Conservation (phyloP, 2,888 invertebrate genomes). For the Pristionchus exspectatus region DNA sequence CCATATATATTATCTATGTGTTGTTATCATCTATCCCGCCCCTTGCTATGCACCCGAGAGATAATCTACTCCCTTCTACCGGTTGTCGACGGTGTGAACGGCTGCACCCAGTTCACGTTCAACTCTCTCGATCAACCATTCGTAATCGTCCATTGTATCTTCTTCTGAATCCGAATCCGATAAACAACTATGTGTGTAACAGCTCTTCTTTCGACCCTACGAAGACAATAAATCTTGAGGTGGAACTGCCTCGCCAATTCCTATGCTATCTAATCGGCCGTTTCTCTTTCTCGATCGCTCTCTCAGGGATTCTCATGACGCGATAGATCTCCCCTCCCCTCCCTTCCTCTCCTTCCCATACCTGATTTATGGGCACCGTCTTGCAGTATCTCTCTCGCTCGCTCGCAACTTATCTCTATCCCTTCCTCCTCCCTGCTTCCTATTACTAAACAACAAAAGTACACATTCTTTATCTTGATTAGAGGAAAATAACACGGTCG, state of each 20-base stretch:
- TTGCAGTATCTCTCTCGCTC: neutral
- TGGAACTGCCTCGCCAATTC: constrained; percentile 14
- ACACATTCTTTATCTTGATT: constrained; percentile 29
- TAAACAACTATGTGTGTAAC: constrained; percentile 49
- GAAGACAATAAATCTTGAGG: constrained; percentile 25
- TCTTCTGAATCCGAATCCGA: constrained; percentile 7
- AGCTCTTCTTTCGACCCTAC: neutral
- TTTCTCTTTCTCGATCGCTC: neutral
- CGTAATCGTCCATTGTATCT: neutral
- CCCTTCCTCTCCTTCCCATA: neutral
- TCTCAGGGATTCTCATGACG: constrained; percentile 13
- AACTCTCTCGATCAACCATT: neutral
- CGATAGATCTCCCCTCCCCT: no score
- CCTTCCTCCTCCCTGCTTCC: neutral
- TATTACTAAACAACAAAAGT: neutral
- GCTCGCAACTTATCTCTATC: neutral
- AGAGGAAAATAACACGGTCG: neutral
- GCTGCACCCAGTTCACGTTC: neutral
- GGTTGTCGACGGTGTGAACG: constrained; percentile 20
- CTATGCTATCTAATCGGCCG: neutral
- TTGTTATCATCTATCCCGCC: neutral
- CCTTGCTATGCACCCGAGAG: constrained; percentile 27
- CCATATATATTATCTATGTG: neutral
- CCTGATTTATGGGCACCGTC: constrained; percentile 30
- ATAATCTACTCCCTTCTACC: neutral